Evolutionary conservation across 2,888 invertebrate species (phyloP), one percentile per base, ranked within the genome.

Genomic region (Spicauda simplicius): DNA sequence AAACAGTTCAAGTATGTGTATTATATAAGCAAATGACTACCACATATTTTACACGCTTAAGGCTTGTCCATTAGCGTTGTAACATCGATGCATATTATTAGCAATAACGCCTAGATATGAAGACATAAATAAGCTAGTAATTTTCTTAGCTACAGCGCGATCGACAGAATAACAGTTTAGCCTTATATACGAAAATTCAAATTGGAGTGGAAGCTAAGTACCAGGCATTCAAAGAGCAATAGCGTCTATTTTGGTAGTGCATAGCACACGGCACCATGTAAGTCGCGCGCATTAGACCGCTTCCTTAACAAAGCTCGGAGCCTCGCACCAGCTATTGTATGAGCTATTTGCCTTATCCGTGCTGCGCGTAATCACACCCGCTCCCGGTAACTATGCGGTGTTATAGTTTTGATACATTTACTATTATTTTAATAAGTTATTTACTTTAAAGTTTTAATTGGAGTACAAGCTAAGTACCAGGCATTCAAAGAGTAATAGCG

Each of bases 291-390:
- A 90, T 91, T 91, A 91, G 87, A 80, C 83, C 83, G 87, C 88
- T 90, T 90, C 90, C 90, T 86, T 84, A 88, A 92, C 91, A 91
- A 92, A 89, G 91, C 86, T 83, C 77, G 77, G 81, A 83, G 83
- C 83, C 86, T 85, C 85, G 87, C 85, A 89, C 87, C 82, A 86
- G 88, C 91, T 88, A 93, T 91, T 91, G 91, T 92, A 92, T 91
- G 92, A 92, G 90, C 92, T 91, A 92, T 93, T 93, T 93, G 88
- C 92, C 92, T 92, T 93, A 92, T 91, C 91, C 86, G 92, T 88
- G 83, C 79, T 79, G 77, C 77, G 80, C 79, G 83, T 88, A 90
- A 92, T 93, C 91, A 90, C 88, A 90, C 84, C 79, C 84, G 86
- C 84, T 85, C 76, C 83, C 76, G 78, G 81, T 77, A 75, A 72